phyloP scores from a whole-genome alignment of 2,888 invertebrate genomes.

The Elysia crispata region DNA sequence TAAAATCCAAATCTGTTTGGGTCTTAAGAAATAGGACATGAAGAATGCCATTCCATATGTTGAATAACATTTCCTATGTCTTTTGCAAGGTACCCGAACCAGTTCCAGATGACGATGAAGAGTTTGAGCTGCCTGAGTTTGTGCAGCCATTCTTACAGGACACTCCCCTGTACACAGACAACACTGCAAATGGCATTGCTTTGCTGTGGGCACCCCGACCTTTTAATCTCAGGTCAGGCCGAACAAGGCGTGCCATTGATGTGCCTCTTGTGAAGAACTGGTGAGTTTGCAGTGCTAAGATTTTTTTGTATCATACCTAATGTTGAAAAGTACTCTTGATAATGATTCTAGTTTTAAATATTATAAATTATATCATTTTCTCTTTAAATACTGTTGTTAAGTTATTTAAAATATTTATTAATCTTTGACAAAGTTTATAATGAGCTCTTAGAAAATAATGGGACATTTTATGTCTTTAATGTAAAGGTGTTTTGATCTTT shows the following conservation, averaged over 20 bases:
- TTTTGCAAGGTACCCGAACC: conserved; percentile 84
- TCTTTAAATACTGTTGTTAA: too few relatives aligned
- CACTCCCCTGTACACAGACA: conserved; percentile 97
- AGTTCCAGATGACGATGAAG: conserved; percentile 88
- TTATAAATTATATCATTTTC: too few relatives aligned
- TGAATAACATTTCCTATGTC: background rate
- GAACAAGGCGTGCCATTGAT: conserved; percentile 95
- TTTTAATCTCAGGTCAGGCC: conserved; percentile 96
- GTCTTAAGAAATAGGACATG: too few relatives aligned
- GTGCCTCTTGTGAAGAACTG: conserved; percentile 98
- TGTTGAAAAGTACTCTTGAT: too few relatives aligned
- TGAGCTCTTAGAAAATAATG: too few relatives aligned
- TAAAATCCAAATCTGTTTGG: too few relatives aligned
- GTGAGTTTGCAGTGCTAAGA: conserved; percentile 80
- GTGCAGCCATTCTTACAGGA: conserved; percentile 95
- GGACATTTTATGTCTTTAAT: background rate
- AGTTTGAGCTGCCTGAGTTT: conserved; percentile 92
- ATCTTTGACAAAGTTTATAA: too few relatives aligned
- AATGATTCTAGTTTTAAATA: too few relatives aligned
- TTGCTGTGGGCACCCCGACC: conserved; percentile 98
- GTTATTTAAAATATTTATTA: too few relatives aligned
- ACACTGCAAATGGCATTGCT: conserved; percentile 98
- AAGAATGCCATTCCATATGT: too few relatives aligned
- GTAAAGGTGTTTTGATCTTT: background rate
- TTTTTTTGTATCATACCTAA: background rate